Conservation (phyloP, 2,797 vertebrate species). For the Hemitrygon akajei region DNA sequence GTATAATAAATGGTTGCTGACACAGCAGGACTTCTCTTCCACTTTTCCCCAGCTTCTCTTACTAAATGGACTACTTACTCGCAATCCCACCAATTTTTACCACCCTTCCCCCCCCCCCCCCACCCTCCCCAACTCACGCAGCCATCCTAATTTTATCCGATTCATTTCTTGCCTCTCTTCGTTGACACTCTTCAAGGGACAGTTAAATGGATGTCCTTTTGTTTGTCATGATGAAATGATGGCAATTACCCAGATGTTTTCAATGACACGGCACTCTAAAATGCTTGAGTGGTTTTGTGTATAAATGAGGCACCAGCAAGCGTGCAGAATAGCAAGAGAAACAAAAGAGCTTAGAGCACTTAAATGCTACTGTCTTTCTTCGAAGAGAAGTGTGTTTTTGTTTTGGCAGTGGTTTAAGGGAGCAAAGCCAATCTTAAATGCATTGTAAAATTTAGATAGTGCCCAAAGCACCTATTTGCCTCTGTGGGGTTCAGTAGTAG, state of each 20-base stretch:
- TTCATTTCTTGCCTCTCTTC: conserved; percentile 12
- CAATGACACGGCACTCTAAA: neutral
- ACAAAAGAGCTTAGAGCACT: neutral
- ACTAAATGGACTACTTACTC: neutral
- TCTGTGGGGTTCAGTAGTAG: neutral
- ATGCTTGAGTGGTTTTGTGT: neutral
- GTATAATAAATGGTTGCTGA: neutral
- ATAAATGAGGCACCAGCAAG: neutral
- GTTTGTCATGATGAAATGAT: conserved; percentile 24
- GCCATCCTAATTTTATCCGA: neutral
- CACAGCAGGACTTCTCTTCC: neutral
- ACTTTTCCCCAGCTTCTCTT: neutral
- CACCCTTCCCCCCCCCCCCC: neutral
- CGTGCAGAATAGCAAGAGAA: neutral
- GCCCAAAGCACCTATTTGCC: neutral
- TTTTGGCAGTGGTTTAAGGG: neutral
- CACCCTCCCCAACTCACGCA: too few species aligned
- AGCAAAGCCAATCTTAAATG: conserved; percentile 2
- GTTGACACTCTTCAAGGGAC: conserved; percentile 11
- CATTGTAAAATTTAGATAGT: neutral
- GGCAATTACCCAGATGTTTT: conserved; percentile 26
- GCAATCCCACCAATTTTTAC: neutral
- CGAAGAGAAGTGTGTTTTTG: neutral
- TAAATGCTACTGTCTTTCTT: neutral
- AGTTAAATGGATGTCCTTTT: conserved; percentile 19